A percentile compares a stretch with the other conserved stretches of the same genome.
Evolutionary conservation across 1,140 invertebrate species (phyloP).

Genomic region (Caenorhabditis remanei): DNA sequence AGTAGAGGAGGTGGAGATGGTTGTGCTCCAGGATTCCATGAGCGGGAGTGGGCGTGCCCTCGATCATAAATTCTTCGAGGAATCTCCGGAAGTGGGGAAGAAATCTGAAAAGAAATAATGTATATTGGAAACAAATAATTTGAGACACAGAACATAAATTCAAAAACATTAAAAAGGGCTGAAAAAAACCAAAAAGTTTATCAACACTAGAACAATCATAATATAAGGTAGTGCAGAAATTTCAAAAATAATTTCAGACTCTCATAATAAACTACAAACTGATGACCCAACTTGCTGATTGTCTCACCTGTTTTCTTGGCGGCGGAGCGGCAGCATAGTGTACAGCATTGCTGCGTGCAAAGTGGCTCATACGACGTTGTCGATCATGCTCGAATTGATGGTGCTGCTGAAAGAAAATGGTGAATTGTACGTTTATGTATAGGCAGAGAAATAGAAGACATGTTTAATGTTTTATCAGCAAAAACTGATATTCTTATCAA

Average conservation of each 20-base stretch:
- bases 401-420: conserved; percentile 25
- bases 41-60: conserved; percentile 64
- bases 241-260: no score
- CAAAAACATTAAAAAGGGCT: no score
- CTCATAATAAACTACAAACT: neutral
- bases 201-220: no score
- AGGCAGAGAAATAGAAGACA: no score
- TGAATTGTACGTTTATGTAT: neutral
- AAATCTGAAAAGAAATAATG: conserved; percentile 50
- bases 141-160: neutral
- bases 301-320: conserved; percentile 28
- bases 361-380: conserved; percentile 51
- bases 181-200: no score
- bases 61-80: conserved; percentile 62
- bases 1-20: conserved; percentile 13
- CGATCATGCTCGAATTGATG: conserved; percentile 49
- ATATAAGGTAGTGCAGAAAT: no score
- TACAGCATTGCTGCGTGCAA: conserved; percentile 50
- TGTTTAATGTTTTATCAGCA: neutral
- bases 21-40: conserved; percentile 65
- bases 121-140: neutral
- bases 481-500: neutral
- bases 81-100: conserved; percentile 62
- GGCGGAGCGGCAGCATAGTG: conserved; percentile 47
- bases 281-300: neutral